Evolutionary conservation across 2,797 vertebrate species (phyloP), one percentile per base, ranked within the genome.

Genomic region (Carcharodon carcharias): DNA sequence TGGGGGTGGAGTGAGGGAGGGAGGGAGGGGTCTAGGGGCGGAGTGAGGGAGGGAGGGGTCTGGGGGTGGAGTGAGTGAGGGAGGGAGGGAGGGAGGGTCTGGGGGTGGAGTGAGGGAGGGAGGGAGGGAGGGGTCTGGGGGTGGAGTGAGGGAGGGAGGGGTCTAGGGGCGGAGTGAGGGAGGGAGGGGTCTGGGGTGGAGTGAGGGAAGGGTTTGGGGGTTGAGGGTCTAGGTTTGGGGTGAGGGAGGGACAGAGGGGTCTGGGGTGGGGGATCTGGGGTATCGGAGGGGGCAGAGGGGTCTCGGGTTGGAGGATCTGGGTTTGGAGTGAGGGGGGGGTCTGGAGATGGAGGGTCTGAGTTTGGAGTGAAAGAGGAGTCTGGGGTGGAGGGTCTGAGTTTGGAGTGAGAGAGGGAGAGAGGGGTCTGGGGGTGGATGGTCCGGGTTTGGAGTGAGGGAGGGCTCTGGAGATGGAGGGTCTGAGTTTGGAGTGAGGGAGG

Each of bases 341-440:
- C 9, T 8, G 1, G 0, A 58, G 31, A 0, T 9, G n/a, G 21
- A 40, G 0, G n/a, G n/a, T n/a, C n/a, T n/a, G n/a, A n/a, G n/a
- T n/a, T n/a, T n/a, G n/a, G n/a, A n/a, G n/a, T 1, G 18, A 35
- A 4, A 63, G 4, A 3, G 7, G 28, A 12, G 1, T 3, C 0
- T 40, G 45, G 21, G 40, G 6, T 14, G 80, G 58, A 61, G 14
- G 73, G 2, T 96, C 95, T 96, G 65, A 0, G n/a, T 4, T 21
- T 4, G 3, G 96, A 73, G 96, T 65, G 95, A 1, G 82, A 96
- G 96, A 96, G 96, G 95, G 96, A 8, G 92, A 87, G 96, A 11
- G 5, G 58, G 65, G 65, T 50, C 45, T 50, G 65, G 96, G 93
- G 88, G 93, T 95, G 96, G 97, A 96, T 96, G 93, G 97, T 16